A percentile compares a stretch with the other conserved stretches of the same genome.
Evolutionary conservation across 2,888 invertebrate species (phyloP).

Genomic region (Parasteatoda lunata): DNA sequence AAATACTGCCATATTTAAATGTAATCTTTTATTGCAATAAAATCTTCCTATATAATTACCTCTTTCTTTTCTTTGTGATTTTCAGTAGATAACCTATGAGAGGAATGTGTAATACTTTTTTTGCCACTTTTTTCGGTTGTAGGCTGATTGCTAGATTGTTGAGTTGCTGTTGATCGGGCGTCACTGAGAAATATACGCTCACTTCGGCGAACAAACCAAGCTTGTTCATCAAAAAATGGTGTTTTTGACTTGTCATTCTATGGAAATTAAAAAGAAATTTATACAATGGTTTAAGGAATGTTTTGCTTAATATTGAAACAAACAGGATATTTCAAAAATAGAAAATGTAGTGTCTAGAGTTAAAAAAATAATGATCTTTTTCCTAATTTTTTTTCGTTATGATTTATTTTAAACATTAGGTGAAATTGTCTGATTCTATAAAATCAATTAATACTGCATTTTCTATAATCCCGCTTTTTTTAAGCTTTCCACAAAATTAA

Average conservation of each 20-base stretch:
- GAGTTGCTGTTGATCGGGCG: slow-evolving; percentile 46
- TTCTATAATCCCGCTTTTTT: too few species aligned
- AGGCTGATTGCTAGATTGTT: neutral
- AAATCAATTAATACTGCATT: too few species aligned
- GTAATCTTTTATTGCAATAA: neutral
- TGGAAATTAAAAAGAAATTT: neutral
- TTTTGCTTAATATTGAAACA: too few species aligned
- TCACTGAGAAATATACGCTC: slow-evolving; percentile 75
- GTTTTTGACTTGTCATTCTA: slow-evolving; percentile 56
- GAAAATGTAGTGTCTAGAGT: too few species aligned
- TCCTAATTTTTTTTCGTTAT: too few species aligned
- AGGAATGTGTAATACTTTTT: slow-evolving; percentile 3
- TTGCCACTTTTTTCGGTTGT: slow-evolving; percentile 38
- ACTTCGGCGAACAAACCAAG: slow-evolving; percentile 74
- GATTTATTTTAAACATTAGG: too few species aligned
- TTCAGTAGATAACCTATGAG: slow-evolving; percentile 12
- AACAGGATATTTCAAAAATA: too few species aligned
- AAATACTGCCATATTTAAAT: neutral
- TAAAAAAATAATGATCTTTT: too few species aligned
- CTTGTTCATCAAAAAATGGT: slow-evolving; percentile 72
- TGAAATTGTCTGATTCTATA: too few species aligned
- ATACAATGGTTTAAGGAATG: too few species aligned
- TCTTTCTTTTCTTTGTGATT: slow-evolving; percentile 58
- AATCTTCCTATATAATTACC: slow-evolving; percentile 14
- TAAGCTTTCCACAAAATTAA: too few species aligned